These are phyloP conservation scores for Tragopan temminckii DNA, from an alignment of 2,797 vertebrate genomes.

Conservation along the genomic window DNA sequence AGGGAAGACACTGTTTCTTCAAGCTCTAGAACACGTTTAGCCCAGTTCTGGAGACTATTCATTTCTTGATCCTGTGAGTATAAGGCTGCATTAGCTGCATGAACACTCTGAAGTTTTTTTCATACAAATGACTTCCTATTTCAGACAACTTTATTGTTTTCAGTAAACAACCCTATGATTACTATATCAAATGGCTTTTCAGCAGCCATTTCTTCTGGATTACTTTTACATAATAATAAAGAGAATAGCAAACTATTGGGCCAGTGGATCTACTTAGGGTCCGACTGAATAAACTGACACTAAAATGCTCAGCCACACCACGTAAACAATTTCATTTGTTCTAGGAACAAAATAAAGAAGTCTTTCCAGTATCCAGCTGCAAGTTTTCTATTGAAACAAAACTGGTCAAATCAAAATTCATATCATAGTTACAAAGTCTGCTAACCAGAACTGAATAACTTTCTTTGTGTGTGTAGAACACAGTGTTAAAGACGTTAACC, in stretches of 20 bases:
- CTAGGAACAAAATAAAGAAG: neutral
- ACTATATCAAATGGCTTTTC: neutral
- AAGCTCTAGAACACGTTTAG: constrained; percentile 78
- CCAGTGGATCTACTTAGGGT: neutral
- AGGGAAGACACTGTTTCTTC: constrained; percentile 81
- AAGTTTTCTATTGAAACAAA: neutral
- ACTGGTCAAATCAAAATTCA: constrained; percentile 2
- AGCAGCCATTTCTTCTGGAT: neutral
- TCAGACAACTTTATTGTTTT: neutral
- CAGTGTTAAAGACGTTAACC: accelerated
- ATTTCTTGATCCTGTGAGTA: constrained; percentile 80
- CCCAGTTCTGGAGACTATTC: constrained; percentile 66
- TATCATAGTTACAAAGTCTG: accelerated
- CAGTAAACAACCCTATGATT: neutral
- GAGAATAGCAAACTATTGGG: neutral
- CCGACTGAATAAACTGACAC: neutral
- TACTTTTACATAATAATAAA: neutral
- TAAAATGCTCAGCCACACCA: neutral
- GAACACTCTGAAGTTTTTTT: neutral
- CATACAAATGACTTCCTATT: neutral
- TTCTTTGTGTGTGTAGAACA: neutral
- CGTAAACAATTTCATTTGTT: neutral
- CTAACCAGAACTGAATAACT: neutral
- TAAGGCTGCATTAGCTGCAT: neutral
- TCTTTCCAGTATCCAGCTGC: neutral